Evolutionary conservation across 2,888 invertebrate genomes (phyloP).

Genomic region (Mythimna impura): DNA sequence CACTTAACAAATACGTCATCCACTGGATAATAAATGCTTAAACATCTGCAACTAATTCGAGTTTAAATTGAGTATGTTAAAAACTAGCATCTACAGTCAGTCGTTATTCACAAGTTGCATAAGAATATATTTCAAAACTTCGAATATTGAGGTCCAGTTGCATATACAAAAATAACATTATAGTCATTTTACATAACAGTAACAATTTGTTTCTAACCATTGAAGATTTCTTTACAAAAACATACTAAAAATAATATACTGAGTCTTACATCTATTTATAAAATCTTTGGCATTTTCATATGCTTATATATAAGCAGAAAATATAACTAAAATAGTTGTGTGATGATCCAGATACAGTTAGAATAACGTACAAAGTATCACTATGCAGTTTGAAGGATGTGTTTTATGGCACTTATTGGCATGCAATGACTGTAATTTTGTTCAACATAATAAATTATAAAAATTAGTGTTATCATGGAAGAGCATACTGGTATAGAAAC

Average conservation of each 20-base stretch:
- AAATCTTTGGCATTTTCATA: constrained; percentile 88
- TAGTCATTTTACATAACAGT: constrained; percentile 82
- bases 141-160: constrained; percentile 83
- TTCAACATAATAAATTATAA: constrained; percentile 44
- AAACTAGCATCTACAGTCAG: constrained; percentile 84
- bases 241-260: constrained; percentile 75
- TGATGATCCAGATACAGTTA: constrained; percentile 74
- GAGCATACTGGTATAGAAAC: constrained; percentile 83
- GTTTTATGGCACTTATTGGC: constrained; percentile 65
- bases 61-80: constrained; percentile 72
- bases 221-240: constrained; percentile 72
- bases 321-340: constrained; percentile 78
- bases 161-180: constrained; percentile 86
- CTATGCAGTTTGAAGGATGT: constrained; percentile 61
- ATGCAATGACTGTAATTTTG: constrained; percentile 60
- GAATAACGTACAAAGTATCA: constrained; percentile 45
- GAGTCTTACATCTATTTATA: constrained; percentile 86
- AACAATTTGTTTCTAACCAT: constrained; percentile 89
- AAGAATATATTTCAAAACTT: constrained; percentile 82
- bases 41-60: constrained; percentile 74
- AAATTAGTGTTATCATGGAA: constrained; percentile 55
- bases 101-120: constrained; percentile 84
- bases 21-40: constrained; percentile 74
- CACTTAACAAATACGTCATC: constrained; percentile 60
- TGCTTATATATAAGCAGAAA: constrained; percentile 78